Conservation (phyloP, 2,888 invertebrate species). For the Metalampra italica region DNA sequence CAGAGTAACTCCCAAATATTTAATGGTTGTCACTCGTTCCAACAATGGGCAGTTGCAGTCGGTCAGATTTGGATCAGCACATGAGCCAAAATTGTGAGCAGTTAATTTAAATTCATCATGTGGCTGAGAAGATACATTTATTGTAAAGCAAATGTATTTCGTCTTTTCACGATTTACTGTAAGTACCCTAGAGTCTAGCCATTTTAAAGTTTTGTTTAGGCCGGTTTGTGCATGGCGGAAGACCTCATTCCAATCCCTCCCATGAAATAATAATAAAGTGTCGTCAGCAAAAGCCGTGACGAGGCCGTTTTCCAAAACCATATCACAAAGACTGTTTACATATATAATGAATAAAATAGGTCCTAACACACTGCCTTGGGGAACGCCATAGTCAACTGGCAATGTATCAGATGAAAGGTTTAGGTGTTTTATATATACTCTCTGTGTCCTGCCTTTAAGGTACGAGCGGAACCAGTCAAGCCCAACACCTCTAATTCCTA, state of each 20-base stretch:
- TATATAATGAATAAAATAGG: constrained; percentile 1
- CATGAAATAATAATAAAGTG: background rate
- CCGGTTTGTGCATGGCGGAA: background rate
- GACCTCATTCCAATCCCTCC: background rate
- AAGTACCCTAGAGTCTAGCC: background rate
- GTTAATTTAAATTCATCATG: background rate
- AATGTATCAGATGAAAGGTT: no score
- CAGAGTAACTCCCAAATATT: no score
- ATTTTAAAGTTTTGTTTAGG: background rate
- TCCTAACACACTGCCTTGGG: constrained; percentile 4
- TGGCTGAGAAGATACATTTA: background rate
- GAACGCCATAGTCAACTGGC: background rate
- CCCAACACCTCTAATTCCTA: background rate
- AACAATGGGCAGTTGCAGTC: no score
- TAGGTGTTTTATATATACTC: no score
- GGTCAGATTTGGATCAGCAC: no score
- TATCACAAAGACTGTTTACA: background rate
- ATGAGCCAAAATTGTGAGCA: background rate
- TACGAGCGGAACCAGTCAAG: background rate
- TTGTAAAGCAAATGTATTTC: background rate
- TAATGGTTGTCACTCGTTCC: no score
- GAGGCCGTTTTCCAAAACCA: background rate
- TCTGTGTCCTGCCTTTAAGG: no score
- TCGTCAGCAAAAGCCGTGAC: background rate
- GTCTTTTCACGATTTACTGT: background rate